These are phyloP conservation scores for Percopsis omiscomaycus DNA, from an alignment of 2,797 vertebrate genomes.

Conservation along the genomic window DNA sequence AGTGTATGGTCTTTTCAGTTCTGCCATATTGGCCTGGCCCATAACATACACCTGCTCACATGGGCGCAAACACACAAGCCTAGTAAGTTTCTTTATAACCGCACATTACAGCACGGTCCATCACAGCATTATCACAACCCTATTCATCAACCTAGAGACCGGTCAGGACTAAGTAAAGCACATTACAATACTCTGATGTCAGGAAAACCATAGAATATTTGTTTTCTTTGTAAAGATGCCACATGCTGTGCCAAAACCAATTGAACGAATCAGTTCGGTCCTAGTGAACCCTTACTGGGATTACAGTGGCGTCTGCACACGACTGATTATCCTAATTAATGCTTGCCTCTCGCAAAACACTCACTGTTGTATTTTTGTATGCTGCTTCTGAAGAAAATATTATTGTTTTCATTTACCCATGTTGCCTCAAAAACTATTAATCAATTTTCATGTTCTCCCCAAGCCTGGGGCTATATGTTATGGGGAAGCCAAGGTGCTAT, in stretches of 20 bases:
- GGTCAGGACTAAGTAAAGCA: conserved; percentile 50
- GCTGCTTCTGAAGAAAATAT: conserved; percentile 22
- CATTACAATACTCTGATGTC: conserved; percentile 44
- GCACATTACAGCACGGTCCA: not conserved
- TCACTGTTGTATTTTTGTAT: not conserved
- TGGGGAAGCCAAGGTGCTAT: conserved; percentile 60
- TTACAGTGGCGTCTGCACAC: conserved; percentile 17
- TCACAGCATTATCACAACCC: conserved; percentile 13
- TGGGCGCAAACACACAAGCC: conserved; percentile 16
- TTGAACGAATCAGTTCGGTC: conserved; percentile 23
- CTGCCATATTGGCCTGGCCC: conserved; percentile 38
- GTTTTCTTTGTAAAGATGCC: conserved; percentile 47
- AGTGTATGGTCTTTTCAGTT: conserved; percentile 27
- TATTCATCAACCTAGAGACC: conserved; percentile 10
- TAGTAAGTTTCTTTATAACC: conserved; percentile 8
- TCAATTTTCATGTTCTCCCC: conserved; percentile 5
- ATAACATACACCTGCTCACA: conserved; percentile 18
- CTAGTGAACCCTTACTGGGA: conserved; percentile 25
- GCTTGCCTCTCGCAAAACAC: conserved; percentile 14
- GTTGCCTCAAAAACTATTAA: not conserved
- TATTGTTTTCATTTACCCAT: not conserved
- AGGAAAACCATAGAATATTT: conserved; percentile 39
- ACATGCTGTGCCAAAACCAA: conserved; percentile 73
- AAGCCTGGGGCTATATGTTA: conserved; percentile 8
- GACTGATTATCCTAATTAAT: conserved; percentile 22